A percentile compares a stretch with the other conserved stretches of the same genome.
Conservation (phyloP, 2,113 vertebrate genomes). For the Riparia riparia region DNA sequence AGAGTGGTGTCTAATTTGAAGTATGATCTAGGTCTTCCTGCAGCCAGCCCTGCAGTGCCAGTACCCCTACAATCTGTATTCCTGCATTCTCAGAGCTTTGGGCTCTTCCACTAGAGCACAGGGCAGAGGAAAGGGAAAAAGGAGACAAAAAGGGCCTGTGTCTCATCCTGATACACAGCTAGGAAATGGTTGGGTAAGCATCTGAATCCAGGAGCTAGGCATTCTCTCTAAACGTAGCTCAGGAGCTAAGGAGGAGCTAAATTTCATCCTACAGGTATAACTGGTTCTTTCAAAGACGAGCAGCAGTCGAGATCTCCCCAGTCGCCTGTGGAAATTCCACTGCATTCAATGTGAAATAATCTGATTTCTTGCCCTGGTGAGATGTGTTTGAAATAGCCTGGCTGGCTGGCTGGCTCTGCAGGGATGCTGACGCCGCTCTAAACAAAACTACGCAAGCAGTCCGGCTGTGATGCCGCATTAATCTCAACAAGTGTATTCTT, state of each 20-base stretch:
- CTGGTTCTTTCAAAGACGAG: neutral
- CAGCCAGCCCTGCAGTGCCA: neutral
- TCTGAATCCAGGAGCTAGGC: neutral
- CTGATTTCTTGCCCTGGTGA: neutral
- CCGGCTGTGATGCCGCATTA: neutral
- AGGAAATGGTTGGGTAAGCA: neutral
- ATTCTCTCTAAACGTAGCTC: neutral
- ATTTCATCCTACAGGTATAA: neutral
- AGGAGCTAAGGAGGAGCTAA: neutral
- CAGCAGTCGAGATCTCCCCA: rapidly evolving
- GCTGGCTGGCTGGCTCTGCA: neutral
- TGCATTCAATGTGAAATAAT: neutral
- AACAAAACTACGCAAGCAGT: neutral
- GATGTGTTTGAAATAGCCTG: neutral
- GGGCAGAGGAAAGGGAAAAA: neutral
- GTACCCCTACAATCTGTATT: neutral
- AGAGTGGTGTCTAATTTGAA: neutral
- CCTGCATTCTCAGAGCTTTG: neutral
- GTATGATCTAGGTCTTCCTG: neutral
- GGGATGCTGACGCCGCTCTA: neutral
- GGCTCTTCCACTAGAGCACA: neutral
- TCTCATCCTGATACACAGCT: neutral
- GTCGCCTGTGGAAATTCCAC: neutral
- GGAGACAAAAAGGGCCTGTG: neutral
- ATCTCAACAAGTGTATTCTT: conserved; percentile 22